Base-by-base conservation (phyloP, 2,113 vertebrate species). In the Apus apus region DNA sequence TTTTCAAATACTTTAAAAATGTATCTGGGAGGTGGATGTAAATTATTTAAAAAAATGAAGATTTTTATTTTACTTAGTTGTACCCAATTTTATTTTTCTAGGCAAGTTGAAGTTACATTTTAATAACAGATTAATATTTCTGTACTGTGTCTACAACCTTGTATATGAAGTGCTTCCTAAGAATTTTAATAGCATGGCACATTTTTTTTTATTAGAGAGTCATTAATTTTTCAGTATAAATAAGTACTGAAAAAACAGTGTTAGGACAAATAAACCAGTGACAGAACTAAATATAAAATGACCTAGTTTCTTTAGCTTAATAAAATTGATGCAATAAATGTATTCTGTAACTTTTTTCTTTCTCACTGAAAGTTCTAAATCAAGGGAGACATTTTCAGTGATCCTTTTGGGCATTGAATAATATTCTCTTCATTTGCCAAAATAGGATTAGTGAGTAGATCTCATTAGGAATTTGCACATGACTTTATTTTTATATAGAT, bases 401-500 rank as follows among this genome's bases (percentile, higher is more conserved):
- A 87, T 95, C 71, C 57, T 94, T 96, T 80, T 89, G 72, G 66
- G 65, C 74, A 66, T 23, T 89, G 38, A 90, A 80, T 90, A 85
- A 83, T 94, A 90, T 97, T 89, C 80, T 86, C 90, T 91, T 89
- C 65, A 85, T 87, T 96, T 96, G 61, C 73, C 85, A 89, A 92
- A 97, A 76, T 53, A 80, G 94, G 90, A 97, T 97, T 97, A 97
- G 91, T 29, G 74, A 54, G 20, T 79, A 96, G 86, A 93, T 93
- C 95, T 97, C 74, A 96, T 88, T 89, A 93, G 86, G 83, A 97
- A 93, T 94, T 94, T 96, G 94, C 92, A 96, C 90, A 93, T 94
- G 93, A 96, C 72, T 80, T 40, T 53, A 32, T 85, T 94, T 96
- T 83, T 92, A 34, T 80, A 86, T 83, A 87, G 74, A 86, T 97